These are phyloP conservation scores for Berghia stephanieae DNA, from an alignment of 1,140 invertebrate species.

Conservation along the genomic window DNA sequence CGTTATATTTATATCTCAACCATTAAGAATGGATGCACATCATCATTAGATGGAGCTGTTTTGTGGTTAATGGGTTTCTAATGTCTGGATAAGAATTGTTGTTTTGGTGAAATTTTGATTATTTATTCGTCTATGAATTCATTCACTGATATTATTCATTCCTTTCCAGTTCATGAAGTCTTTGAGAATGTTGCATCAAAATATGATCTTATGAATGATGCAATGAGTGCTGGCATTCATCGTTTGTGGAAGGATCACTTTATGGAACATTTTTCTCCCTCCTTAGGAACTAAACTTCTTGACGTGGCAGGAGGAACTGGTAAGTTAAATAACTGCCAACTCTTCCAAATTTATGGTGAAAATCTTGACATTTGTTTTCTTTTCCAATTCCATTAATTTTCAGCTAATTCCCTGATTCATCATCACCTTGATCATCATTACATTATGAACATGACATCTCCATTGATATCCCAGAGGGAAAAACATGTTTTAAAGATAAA, in stretches of 20 bases:
- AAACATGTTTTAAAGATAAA: too few species aligned
- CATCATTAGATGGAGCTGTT: not conserved
- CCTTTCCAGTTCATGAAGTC: constrained; percentile 84
- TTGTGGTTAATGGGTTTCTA: not conserved
- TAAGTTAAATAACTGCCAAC: constrained; percentile 51
- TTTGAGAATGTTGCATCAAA: constrained; percentile 94
- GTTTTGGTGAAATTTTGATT: not conserved
- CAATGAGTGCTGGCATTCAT: constrained; percentile 95
- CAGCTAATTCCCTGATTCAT: too few species aligned
- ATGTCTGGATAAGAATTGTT: not conserved
- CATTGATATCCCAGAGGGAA: too few species aligned
- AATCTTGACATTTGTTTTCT: too few species aligned
- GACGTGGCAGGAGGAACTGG: constrained; percentile 97
- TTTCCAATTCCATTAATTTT: too few species aligned
- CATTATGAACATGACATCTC: too few species aligned
- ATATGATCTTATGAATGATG: constrained; percentile 99
- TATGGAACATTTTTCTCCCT: constrained; percentile 81
- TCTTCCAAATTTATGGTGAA: too few species aligned
- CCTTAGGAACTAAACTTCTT: constrained; percentile 80
- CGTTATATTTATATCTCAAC: not conserved
- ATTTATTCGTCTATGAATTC: constrained; percentile 6
- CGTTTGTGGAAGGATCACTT: constrained; percentile 97
- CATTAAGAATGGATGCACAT: not conserved
- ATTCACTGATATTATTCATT: constrained; percentile 29
- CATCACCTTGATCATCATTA: too few species aligned